Percentiles rank a stretch among this genome's conserved stretches.
Conservation (phyloP, 1,140 invertebrate species). For the Diorhabda sublineata region DNA sequence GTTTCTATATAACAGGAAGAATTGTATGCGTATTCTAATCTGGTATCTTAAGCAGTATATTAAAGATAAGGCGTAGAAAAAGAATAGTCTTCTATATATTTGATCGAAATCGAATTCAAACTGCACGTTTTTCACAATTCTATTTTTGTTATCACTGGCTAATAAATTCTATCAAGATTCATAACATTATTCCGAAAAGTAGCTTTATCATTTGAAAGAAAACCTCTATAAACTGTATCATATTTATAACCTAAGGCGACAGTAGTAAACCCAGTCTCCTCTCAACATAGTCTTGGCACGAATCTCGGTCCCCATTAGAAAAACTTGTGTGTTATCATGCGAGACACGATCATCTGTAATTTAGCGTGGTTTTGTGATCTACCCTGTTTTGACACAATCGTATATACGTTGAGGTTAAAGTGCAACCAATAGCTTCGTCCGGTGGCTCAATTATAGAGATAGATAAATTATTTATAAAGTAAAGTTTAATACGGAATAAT, state of each 20-base stretch:
- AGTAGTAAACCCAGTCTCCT: neutral
- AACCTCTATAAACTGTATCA: constrained; percentile 1
- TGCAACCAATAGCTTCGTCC: too few relatives aligned
- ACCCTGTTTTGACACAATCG: neutral
- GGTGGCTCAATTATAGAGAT: too few relatives aligned
- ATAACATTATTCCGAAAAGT: neutral
- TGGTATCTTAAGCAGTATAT: too few relatives aligned
- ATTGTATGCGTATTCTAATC: too few relatives aligned
- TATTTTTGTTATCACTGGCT: too few relatives aligned
- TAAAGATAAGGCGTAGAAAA: too few relatives aligned
- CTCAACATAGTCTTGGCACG: neutral
- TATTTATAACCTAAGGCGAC: neutral
- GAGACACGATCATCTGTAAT: neutral
- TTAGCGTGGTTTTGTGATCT: neutral
- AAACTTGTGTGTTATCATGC: neutral
- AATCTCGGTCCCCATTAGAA: neutral
- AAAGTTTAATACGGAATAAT: too few relatives aligned
- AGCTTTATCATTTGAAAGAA: neutral
- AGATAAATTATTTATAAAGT: too few relatives aligned
- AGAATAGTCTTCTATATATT: too few relatives aligned
- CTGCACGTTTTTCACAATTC: too few relatives aligned
- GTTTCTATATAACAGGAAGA: too few relatives aligned
- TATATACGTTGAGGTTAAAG: neutral
- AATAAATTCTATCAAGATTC: neutral
- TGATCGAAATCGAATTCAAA: too few relatives aligned